Conservation (phyloP, 2,797 vertebrate genomes). For the Scomberomorus guttatus region DNA sequence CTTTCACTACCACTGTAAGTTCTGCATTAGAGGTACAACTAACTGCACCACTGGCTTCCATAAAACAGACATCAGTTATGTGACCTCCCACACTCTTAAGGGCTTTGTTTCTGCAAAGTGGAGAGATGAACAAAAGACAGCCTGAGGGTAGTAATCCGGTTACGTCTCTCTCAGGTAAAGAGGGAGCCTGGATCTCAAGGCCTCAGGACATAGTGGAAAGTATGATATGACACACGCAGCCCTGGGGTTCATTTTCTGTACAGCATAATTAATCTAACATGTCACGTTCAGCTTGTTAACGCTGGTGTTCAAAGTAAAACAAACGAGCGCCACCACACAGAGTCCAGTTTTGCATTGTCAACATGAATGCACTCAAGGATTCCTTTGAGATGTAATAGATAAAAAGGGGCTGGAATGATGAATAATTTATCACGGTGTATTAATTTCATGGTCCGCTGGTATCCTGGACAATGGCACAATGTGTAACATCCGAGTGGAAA, state of each 20-base stretch:
- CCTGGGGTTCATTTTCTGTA: conserved; percentile 67
- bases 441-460: conserved; percentile 78
- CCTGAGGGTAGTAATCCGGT: conserved; percentile 58
- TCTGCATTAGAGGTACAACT: conserved; percentile 30
- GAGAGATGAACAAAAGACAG: conserved; percentile 67
- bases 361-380: conserved; percentile 67
- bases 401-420: conserved; percentile 74
- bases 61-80: conserved; percentile 49
- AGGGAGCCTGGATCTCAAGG: conserved; percentile 49
- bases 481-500: conserved; percentile 47
- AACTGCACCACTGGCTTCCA: conserved; percentile 27
- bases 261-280: conserved; percentile 77
- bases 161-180: conserved; percentile 65
- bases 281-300: conserved; percentile 81
- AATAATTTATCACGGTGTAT: conserved; percentile 81
- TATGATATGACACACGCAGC: conserved; percentile 64
- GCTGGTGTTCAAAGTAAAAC: conserved; percentile 75
- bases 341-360: conserved; percentile 77
- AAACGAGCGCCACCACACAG: conserved; percentile 63
- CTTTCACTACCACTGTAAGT: conserved; percentile 32
- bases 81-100: conserved; percentile 56
- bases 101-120: conserved; percentile 60
- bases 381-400: conserved; percentile 74
- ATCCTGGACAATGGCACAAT: conserved; percentile 61
- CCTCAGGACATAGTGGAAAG: conserved; percentile 56